A percentile compares a stretch with the other conserved stretches of the same genome.
phyloP scores from a whole-genome alignment of 2,888 invertebrate species.

The Mesochorus sp. region DNA sequence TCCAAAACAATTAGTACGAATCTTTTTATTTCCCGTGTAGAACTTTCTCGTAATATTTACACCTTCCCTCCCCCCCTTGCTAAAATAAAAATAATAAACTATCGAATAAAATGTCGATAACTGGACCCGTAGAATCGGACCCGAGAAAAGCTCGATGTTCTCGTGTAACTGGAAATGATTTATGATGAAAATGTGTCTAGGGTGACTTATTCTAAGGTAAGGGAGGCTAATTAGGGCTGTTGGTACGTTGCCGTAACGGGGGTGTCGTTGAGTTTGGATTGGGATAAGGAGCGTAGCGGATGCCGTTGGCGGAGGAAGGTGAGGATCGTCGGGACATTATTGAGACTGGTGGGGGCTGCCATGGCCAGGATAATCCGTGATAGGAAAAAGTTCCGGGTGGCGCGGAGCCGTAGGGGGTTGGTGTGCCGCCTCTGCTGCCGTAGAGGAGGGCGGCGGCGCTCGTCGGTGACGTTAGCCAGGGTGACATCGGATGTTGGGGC shows the following conservation, averaged over 20 bases:
- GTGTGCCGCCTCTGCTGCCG: slow-evolving; percentile 73
- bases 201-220: too few relatives aligned
- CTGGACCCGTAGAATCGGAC: not conserved
- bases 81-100: slow-evolving; percentile 11
- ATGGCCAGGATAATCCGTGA: slow-evolving; percentile 77
- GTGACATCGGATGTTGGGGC: slow-evolving; percentile 69
- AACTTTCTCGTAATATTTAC: not conserved
- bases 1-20: too few relatives aligned
- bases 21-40: not conserved
- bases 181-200: too few relatives aligned
- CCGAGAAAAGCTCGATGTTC: not conserved
- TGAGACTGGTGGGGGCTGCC: slow-evolving; percentile 76
- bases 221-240: slow-evolving; percentile 73
- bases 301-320: slow-evolving; percentile 77
- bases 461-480: slow-evolving; percentile 77
- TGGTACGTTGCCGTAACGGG: slow-evolving; percentile 71
- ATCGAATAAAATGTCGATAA: slow-evolving; percentile 27
- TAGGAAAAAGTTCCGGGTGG: slow-evolving; percentile 71
- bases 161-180: too few relatives aligned
- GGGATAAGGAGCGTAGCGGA: slow-evolving; percentile 73
- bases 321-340: slow-evolving; percentile 77
- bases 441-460: slow-evolving; percentile 73
- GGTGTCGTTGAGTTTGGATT: slow-evolving; percentile 77
- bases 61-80: not conserved
- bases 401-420: slow-evolving; percentile 74